These are phyloP conservation scores for Gouania willdenowi DNA, from an alignment of 2,797 vertebrate genomes.

Conservation along the genomic window DNA sequence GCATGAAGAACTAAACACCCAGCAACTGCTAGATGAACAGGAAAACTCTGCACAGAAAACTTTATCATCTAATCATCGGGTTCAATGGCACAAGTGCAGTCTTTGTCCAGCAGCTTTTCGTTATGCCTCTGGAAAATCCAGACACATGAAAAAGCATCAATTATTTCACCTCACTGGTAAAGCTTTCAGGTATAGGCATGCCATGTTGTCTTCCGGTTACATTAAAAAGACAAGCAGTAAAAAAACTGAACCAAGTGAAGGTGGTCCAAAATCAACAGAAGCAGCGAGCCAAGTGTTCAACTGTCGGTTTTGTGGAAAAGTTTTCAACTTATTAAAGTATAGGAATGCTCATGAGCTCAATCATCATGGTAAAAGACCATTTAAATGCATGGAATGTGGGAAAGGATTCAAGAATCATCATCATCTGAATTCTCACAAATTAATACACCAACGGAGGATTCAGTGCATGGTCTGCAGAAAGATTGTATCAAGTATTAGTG, in stretches of 20 bases:
- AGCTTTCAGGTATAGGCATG: slow-evolving; percentile 44
- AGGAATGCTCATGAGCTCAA: slow-evolving; percentile 58
- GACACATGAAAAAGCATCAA: slow-evolving; percentile 74
- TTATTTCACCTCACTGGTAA: slow-evolving; percentile 59
- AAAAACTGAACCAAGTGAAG: slow-evolving; percentile 9
- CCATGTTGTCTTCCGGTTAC: slow-evolving; percentile 9
- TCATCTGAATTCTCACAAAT: slow-evolving; percentile 66
- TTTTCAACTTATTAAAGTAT: slow-evolving; percentile 28
- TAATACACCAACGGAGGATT: slow-evolving; percentile 68
- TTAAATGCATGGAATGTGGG: slow-evolving; percentile 71
- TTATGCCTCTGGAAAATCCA: slow-evolving; percentile 68
- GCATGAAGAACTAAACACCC: slow-evolving; percentile 5
- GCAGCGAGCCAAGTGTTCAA: slow-evolving; percentile 5
- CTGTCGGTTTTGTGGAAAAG: slow-evolving; percentile 70
- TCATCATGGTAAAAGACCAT: slow-evolving; percentile 72
- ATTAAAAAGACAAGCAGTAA: background rate
- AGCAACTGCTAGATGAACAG: slow-evolving; percentile 12
- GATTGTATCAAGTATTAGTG: slow-evolving; percentile 66
- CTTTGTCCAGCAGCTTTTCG: slow-evolving; percentile 68
- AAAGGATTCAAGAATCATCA: slow-evolving; percentile 61
- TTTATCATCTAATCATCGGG: background rate
- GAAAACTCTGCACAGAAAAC: slow-evolving; percentile 5
- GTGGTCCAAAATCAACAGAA: background rate
- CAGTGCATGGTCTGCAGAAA: slow-evolving; percentile 76
- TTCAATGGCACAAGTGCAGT: slow-evolving; percentile 54